Evolutionary conservation across 2,888 invertebrate genomes (phyloP), one percentile per base, ranked within the genome.

Genomic region (Danaus chrysippus): DNA sequence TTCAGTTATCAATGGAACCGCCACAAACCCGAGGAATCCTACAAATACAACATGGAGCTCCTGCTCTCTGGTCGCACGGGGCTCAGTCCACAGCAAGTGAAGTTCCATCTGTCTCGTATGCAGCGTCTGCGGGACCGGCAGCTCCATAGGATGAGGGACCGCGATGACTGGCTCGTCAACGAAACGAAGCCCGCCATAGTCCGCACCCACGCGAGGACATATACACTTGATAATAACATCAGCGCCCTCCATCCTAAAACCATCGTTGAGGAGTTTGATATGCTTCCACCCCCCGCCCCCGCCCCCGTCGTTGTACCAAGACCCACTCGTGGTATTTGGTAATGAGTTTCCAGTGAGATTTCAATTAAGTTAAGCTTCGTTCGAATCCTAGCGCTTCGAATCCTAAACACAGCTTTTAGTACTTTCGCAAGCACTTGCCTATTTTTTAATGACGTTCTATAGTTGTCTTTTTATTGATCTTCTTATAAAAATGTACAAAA

Each of bases 211-310:
- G 92, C 87, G 9, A 74, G 84, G 12, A 93, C 92, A 0, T 93
- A 93, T 74, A 91, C 89, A 9, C 81, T 92, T 42, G 85, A 92
- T 54, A 90, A 89, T 67, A 90, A 91, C 64, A 86, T 91, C 64
- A 92, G 92, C 74, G 92, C 92, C 0, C 78, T 93, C 5, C 92
- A 93, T 71, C 93, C 93, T 1, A 92, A 92, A 69, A 89, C 92
- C 1, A 93, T 93, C 44, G 92, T 93, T 0, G 93, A 93, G 72
- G 90, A 90, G 69, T 87, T 91, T 69, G 86, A 88, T 43, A 85
- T 88, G 82, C 77, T 84, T 63, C 83, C 86, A 8, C 80, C 82
- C 1, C 83, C 78, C 3, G 78, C 81, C 1, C 23, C 23, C 0
- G 71, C 78, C 3, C 78, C 81, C 1, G 73, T 76, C 5, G 77